phyloP scores from a whole-genome alignment of 2,113 vertebrate genomes.

The Onychorhynchus coronatus region DNA sequence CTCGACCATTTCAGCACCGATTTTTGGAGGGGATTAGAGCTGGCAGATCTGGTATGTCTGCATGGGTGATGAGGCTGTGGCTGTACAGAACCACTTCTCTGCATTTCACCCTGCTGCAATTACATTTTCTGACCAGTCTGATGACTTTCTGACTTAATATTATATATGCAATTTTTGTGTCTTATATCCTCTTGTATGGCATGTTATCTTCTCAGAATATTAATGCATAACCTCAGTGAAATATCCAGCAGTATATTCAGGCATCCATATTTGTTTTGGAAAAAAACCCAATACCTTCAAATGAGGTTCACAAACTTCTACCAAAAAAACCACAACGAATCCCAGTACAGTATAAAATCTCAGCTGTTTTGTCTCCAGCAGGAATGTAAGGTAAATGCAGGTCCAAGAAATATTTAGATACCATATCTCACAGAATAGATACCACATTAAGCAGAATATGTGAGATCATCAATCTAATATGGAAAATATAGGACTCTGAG shows the following conservation, averaged over 20 bases:
- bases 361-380: background rate
- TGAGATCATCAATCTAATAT: background rate
- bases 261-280: background rate
- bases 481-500: background rate
- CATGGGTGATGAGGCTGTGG: background rate
- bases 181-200: background rate
- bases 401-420: background rate
- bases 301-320: background rate
- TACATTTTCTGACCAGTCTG: background rate
- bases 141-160: background rate
- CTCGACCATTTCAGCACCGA: background rate
- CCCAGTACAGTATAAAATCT: background rate
- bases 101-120: background rate
- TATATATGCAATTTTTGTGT: background rate
- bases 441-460: background rate
- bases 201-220: background rate
- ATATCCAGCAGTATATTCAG: background rate
- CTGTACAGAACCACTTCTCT: background rate
- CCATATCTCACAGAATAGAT: background rate
- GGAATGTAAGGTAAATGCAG: background rate
- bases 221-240: background rate
- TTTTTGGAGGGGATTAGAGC: background rate
- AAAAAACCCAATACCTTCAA: background rate
- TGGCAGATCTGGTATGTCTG: background rate
- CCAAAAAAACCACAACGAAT: background rate